Base-by-base conservation (phyloP, 2,888 invertebrate genomes). In the Cheilosia grossa region DNA sequence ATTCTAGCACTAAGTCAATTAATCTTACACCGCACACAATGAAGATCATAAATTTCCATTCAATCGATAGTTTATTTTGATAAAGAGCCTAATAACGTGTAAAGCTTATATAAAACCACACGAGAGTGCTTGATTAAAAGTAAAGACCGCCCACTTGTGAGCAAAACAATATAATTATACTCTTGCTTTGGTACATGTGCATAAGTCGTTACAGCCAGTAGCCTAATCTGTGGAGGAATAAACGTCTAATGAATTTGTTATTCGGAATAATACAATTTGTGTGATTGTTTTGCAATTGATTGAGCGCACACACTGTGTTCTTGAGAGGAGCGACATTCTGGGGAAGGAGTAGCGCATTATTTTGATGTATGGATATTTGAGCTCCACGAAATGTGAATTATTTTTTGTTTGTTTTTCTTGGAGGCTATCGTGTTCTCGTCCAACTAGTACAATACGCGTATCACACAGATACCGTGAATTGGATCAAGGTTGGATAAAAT, bases 251-350 rank as follows among this genome's bases (percentile, higher is more conserved):
- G 24, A 63, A 47, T 30, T 15, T 9, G 66, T 21, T 70, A 44
- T 70, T 56, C 59, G 3, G 1, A 37, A 13, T 54, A 17, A 40
- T 37, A 33, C 33, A 10, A 33, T 40, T 44, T 37, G 24, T 64
- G 47, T 24, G 6, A n/a, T 80, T 53, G 47, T 81, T 66, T 61
- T 75, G 59, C 83, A 86, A 72, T 69, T 88, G 87, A 85, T 89
- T 87, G 88, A 87, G 88, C 47, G 40, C n/a, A 61, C n/a, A 33
- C 27, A n/a, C 10, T 21, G 19, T n/a, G 44, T 17, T 47, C 9
- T 15, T 4, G 33, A 2, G 17, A 9, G 2, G 17, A 9, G 2
- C 30, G 27, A 6, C 24, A 15, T 37, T 17, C 15, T 6, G 27
- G 10, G 10, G 27, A n/a, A 6, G 40, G 15, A 15, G 24, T 6